These are phyloP conservation scores for Galagoides demidoff DNA, from an alignment of 2,797 vertebrate genomes.

Conservation along the genomic window DNA sequence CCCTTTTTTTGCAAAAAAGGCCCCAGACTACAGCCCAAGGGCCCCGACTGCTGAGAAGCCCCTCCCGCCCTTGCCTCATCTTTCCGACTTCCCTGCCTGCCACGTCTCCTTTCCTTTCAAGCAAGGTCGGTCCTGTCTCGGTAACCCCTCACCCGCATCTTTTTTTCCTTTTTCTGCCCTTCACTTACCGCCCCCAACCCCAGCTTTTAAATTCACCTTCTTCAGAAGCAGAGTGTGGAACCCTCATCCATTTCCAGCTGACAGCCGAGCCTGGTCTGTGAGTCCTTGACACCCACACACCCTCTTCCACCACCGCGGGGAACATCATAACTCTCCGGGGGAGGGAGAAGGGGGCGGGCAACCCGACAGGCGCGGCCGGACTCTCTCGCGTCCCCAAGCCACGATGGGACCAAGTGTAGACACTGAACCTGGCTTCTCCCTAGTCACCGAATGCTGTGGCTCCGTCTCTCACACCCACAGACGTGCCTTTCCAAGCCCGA, in stretches of 20 bases:
- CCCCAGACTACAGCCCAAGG: slow-evolving; percentile 78
- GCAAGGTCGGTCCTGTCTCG: slow-evolving; percentile 79
- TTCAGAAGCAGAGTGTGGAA: slow-evolving; percentile 68
- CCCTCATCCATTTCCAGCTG: slow-evolving; percentile 78
- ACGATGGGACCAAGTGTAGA: slow-evolving; percentile 52
- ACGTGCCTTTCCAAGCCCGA: slow-evolving; percentile 75
- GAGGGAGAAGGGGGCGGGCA: slow-evolving; percentile 55
- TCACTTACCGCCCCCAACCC: slow-evolving; percentile 64
- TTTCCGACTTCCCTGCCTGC: slow-evolving; percentile 81
- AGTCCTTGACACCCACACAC: slow-evolving; percentile 82
- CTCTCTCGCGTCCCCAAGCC: slow-evolving; percentile 75
- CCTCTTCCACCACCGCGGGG: slow-evolving; percentile 73
- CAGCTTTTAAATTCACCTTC: slow-evolving; percentile 64
- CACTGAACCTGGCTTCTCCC: slow-evolving; percentile 76
- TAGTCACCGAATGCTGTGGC: slow-evolving; percentile 61
- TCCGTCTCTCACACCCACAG: slow-evolving; percentile 75
- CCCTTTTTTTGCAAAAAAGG: slow-evolving; percentile 75
- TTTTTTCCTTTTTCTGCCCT: slow-evolving; percentile 61
- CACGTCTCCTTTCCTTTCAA: slow-evolving; percentile 81
- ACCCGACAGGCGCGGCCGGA: slow-evolving; percentile 66
- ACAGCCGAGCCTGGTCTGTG: slow-evolving; percentile 74
- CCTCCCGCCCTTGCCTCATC: slow-evolving; percentile 83
- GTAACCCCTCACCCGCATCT: slow-evolving; percentile 73
- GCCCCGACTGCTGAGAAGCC: slow-evolving; percentile 79
- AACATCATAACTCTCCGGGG: slow-evolving; percentile 68